Evolutionary conservation across 2,113 vertebrate genomes (phyloP).

Genomic region (Pachycephala philippinensis): DNA sequence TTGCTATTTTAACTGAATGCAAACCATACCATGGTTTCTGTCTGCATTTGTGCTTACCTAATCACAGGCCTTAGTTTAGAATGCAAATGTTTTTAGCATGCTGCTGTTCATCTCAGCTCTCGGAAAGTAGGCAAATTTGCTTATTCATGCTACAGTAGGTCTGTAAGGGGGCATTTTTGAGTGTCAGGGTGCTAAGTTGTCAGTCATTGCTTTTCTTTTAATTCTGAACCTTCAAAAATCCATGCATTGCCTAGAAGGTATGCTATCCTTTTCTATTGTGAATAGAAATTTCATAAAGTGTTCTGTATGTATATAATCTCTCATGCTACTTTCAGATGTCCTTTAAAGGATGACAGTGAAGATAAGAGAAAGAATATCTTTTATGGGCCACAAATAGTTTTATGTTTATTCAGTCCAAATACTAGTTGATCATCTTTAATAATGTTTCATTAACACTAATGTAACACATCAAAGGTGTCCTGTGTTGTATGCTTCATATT

Average conservation of each 20-base stretch:
- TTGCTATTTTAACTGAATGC: background rate
- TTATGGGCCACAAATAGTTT: constrained; percentile 1
- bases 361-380: background rate
- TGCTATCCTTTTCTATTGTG: background rate
- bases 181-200: background rate
- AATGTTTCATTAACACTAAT: background rate
- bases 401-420: background rate
- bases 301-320: background rate
- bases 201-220: background rate
- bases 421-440: background rate
- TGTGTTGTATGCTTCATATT: background rate
- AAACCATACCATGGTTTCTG: background rate
- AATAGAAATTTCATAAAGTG: background rate
- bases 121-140: constrained; percentile 43
- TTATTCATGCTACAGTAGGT: constrained; percentile 64
- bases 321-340: background rate
- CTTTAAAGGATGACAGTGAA: background rate
- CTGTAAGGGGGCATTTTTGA: background rate
- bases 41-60: background rate
- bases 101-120: background rate
- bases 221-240: background rate
- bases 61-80: background rate
- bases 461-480: background rate
- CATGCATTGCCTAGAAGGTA: background rate
- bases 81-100: background rate